Conservation (phyloP, 2,888 invertebrate genomes). For the Fragum sueziense region DNA sequence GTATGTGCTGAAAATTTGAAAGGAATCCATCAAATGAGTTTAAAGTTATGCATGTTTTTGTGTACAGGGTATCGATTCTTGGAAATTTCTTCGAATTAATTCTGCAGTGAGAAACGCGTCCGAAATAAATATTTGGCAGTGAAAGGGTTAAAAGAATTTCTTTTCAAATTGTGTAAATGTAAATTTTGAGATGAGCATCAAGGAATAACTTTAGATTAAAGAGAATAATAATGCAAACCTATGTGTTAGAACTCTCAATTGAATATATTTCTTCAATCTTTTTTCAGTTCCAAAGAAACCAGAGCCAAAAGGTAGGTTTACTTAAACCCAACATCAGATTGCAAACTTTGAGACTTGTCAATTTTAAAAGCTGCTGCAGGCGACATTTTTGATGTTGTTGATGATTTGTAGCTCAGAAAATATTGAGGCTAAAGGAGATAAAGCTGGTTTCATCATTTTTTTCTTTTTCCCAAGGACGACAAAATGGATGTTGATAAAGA, state of each 20-base stretch:
- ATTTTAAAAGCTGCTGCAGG: neutral
- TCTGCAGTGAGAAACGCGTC: too few relatives aligned
- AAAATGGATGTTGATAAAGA: too few relatives aligned
- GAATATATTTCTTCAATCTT: slow-evolving; percentile 1
- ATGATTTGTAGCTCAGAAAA: too few relatives aligned
- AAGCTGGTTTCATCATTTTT: neutral
- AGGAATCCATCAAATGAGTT: too few relatives aligned
- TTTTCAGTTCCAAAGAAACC: slow-evolving; percentile 53
- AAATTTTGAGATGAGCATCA: neutral
- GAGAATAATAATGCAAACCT: neutral
- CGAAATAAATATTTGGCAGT: too few relatives aligned
- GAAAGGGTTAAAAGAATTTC: too few relatives aligned
- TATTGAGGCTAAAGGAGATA: neutral
- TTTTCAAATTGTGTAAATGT: neutral
- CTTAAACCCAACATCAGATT: neutral
- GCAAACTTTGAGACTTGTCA: neutral
- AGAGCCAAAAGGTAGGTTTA: slow-evolving; percentile 40
- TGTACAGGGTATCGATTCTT: too few relatives aligned
- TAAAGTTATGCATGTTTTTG: too few relatives aligned
- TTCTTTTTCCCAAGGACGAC: too few relatives aligned
- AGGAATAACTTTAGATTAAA: neutral
- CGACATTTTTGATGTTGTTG: neutral
- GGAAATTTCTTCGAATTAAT: too few relatives aligned
- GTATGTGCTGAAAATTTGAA: too few relatives aligned
- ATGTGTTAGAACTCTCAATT: neutral